Evolutionary conservation across 1,140 invertebrate species (phyloP).

Genomic region (Cydia amplana): DNA sequence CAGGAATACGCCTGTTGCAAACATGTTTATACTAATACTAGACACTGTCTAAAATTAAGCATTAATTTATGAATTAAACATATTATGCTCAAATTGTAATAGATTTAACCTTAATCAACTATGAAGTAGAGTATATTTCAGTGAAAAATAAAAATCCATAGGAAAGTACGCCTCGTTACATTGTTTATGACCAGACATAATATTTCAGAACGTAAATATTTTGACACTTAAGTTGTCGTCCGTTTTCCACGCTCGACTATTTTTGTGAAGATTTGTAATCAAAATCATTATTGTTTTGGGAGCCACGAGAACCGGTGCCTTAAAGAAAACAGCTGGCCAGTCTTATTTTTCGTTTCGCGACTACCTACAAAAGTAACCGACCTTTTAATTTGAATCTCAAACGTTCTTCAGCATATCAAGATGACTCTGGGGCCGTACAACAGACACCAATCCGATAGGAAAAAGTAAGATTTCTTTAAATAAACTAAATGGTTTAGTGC

Average conservation of each 20-base stretch:
- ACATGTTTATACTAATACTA: background rate
- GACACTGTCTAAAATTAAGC: too few relatives aligned
- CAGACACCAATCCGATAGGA: conserved; percentile 67
- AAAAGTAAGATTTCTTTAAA: conserved; percentile 58
- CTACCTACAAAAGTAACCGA: conserved; percentile 18
- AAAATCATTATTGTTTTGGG: conserved; percentile 24
- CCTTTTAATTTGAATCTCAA: conserved; percentile 12
- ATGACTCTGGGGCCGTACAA: conserved; percentile 75
- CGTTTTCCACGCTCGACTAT: conserved; percentile 29
- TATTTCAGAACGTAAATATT: conserved; percentile 31
- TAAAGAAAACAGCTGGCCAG: background rate
- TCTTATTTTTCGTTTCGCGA: background rate
- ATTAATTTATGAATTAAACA: too few relatives aligned
- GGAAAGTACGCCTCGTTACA: background rate
- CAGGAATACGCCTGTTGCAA: background rate
- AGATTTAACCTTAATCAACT: too few relatives aligned
- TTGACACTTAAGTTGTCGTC: conserved; percentile 23
- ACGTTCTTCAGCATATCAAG: conserved; percentile 30
- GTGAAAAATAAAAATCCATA: too few relatives aligned
- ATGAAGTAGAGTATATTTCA: too few relatives aligned
- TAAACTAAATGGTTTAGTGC: conserved; percentile 25
- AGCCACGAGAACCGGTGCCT: conserved; percentile 11
- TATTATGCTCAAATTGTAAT: too few relatives aligned
- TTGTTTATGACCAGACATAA: conserved; percentile 6
- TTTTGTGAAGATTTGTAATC: conserved; percentile 24